A percentile compares a stretch with the other conserved stretches of the same genome.
Evolutionary conservation across 2,113 vertebrate species (phyloP).

Genomic region (Ictalurus furcatus): DNA sequence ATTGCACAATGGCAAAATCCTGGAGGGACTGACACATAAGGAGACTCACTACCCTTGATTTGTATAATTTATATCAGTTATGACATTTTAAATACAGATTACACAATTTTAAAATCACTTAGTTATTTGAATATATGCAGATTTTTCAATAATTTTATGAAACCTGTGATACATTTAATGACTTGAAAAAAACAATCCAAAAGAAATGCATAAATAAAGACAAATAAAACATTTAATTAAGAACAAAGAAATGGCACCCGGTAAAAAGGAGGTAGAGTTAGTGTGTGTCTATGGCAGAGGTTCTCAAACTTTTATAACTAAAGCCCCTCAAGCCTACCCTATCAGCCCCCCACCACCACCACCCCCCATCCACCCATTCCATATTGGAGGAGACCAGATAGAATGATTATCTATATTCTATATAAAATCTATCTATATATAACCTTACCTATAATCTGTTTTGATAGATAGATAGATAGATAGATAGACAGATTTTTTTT

Average conservation of each 20-base stretch:
- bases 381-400: no score
- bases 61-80: not conserved
- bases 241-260: not conserved
- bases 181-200: not conserved
- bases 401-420: no score
- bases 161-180: not conserved
- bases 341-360: no score
- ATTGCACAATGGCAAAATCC: no score
- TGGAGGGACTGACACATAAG: no score
- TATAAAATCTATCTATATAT: no score
- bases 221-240: not conserved
- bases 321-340: no score
- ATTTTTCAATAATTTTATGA: not conserved
- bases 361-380: no score
- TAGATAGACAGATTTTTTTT: no score
- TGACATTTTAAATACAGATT: not conserved
- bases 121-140: not conserved
- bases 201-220: not conserved
- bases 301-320: no score
- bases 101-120: not conserved
- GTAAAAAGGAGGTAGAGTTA: not conserved
- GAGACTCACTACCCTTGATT: not conserved
- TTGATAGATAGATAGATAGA: no score
- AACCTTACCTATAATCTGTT: no score
- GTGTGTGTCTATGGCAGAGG: not conserved